Base-by-base conservation (phyloP, 2,888 invertebrate genomes). In the Nebria salina region DNA sequence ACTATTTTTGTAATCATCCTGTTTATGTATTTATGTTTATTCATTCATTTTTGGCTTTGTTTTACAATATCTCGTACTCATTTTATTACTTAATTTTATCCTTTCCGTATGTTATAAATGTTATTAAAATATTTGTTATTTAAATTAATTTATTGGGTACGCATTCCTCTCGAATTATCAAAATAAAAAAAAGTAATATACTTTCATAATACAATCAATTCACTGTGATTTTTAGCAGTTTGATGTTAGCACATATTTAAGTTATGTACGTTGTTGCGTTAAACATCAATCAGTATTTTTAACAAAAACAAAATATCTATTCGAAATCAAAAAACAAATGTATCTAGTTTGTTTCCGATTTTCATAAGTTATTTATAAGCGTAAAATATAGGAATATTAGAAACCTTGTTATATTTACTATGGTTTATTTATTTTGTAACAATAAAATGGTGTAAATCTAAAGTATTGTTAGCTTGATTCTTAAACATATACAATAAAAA, bases 201-300 rank as follows among this genome's bases (percentile, higher is more conserved):
- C 54, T 54, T 54, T 54, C 54, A 54, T 54, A 72, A 65, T 25
- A 78, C 78, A 78, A 78, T 78, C 78, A 78, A 78, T 78, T 66
- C 78, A 78, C 78, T 78, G 78, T 78, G 78, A 78, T 78, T 78
- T 25, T 34, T 66, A 74, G 73, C 78, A 72, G 78, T 72, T 78
- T 78, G 72, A 66, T 42, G 66, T 74, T 78, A 78, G 78, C 74
- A 74, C 26, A 34, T 77, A 70, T 77, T 34, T 34, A 34, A 0
- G 1, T 34, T 65, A 1, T 72, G 70, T 77, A 76, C 26, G 3
- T 72, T 77, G 65, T 64, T 65, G 25, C 11, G 72, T 72, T 77
- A 65, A 54, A 54, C 4, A 54, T 11, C 54, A 54, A 54, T 54
- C 54, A 54, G 8, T 54, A 4, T 54, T 6, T 54, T 54, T 54